Base-by-base conservation (phyloP, 53 echinoderm and acorn worm species). In the Apostichopus leukothele region DNA sequence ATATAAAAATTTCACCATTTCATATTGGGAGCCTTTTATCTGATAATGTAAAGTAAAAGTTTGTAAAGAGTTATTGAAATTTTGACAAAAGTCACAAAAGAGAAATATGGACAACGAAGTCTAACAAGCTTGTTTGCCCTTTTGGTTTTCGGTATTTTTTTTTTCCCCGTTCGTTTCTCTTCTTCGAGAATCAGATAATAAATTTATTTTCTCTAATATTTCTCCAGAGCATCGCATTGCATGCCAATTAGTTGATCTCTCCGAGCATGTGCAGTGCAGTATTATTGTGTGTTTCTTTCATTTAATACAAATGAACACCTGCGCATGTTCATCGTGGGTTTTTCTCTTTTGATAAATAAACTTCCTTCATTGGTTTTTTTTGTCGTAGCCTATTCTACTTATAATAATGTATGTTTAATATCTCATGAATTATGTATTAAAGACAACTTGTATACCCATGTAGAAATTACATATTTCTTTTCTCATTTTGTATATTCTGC, bases 321-420 rank as follows among this genome's bases (percentile, higher is more conserved):
- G 71, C 18, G 18, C 20, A 18, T 71, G 18, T 18, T 71, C 71
- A 16, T 71, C 6, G 21, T 71, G 71, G 71, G 71, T 71, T 19
- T 19, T 71, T 18, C 63, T 63, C 11, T 16, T 63, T 63, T 11
- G 16, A 63, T 71, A 57, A 57, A 57, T 57, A 57, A 57, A 57
- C 1, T 9, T 57, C 57, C 9, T 57, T 57, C 7, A 57, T 10
- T 57, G 39, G 39, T 39, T 39, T 39, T 57, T 57, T 57, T 7
- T 57, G 57, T 57, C 57, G 57, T 57, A 57, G 57, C 10, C 9
- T 57, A 57, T 57, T 57, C 27, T 52, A 51, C 76, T 77, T 14
- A 77, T 39, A 54, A 81, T 81, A 54, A 81, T 81, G 81, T 81
- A 81, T 81, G 81, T 81, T 71, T n/a, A n/a, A 71, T 71, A 71